Evolutionary conservation across 2,888 invertebrate genomes (phyloP).

Genomic region (Aporophyla lueneburgensis): DNA sequence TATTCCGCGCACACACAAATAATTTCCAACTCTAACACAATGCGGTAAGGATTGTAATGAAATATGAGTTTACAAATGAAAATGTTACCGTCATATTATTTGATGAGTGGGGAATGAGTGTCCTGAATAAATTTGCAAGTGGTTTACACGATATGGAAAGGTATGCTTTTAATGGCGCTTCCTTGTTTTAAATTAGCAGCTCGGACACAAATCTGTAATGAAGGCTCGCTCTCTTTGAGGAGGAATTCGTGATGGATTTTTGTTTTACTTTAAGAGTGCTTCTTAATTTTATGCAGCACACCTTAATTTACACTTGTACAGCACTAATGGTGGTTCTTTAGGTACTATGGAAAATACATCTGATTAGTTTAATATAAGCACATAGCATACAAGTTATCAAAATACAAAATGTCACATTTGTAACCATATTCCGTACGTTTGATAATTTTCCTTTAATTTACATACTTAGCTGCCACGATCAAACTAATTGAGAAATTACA

Average conservation of each 20-base stretch:
- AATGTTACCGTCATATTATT: constrained; percentile 80
- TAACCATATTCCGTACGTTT: no score
- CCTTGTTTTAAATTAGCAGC: constrained; percentile 81
- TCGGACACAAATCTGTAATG: constrained; percentile 70
- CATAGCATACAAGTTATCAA: no score
- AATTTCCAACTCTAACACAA: constrained; percentile 69
- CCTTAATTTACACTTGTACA: constrained; percentile 28
- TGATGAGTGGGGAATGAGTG: constrained; percentile 84
- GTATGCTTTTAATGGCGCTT: constrained; percentile 82
- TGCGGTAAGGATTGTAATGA: constrained; percentile 66
- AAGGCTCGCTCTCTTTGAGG: constrained; percentile 57
- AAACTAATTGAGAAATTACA: no score
- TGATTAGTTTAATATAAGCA: no score
- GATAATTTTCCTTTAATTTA: no score
- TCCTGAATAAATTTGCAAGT: constrained; percentile 88
- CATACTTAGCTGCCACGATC: no score
- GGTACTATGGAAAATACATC: no score
- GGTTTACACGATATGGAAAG: constrained; percentile 82
- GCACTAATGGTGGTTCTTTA: not conserved
- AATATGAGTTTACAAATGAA: constrained; percentile 64
- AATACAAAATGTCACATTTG: no score
- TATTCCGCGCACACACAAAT: constrained; percentile 64
- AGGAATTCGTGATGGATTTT: constrained; percentile 40
- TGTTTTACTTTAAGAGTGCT: constrained; percentile 44
- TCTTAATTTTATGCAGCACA: constrained; percentile 49